Base-by-base conservation (phyloP, 2,797 vertebrate species). In the Acanthopagrus latus region DNA sequence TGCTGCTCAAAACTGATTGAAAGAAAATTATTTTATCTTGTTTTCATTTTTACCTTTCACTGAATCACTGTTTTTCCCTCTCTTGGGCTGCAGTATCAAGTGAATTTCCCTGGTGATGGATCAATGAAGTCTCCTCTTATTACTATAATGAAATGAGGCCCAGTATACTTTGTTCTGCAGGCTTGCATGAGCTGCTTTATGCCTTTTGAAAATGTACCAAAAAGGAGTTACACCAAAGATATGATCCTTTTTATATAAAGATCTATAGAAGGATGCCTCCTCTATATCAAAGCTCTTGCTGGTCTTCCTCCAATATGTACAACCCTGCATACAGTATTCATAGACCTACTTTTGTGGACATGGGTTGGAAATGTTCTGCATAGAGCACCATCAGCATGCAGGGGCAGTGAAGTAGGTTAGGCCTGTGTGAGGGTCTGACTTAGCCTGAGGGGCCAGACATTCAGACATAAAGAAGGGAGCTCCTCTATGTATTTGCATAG, bases 341-440 rank as follows among this genome's bases (percentile, higher is more conserved):
- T 12, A 47, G 13, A 54, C n/a, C 67, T 48, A 60, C 27, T 74
- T 83, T 12, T 12, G 23, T 58, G 46, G 23, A 54, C 57, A 73
- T n/a, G 52, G 29, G 47, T 43, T 68, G 70, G 23, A 64, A 73
- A 72, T 62, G 43, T 23, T 64, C 9, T 68, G 56, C 60, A 70
- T 54, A 20, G 47, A 72, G 65, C 79, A 80, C 7, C 70, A 67
- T 66, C 67, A 76, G 58, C 38, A 74, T 75, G 52, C 52, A 74
- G 76, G 75, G 60, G 7, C n/a, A 69, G 72, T 60, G 79, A 86
- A 83, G 83, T 79, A 66, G 81, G 81, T 86, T 80, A 72, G 85
- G 69, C 71, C 83, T 72, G 64, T 58, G 75, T 58, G 73, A 58
- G 43, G n/a, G 71, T 55, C 27, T 57, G 44, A 58, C 64, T 62